Evolutionary conservation across 1,140 invertebrate genomes (phyloP).

Genomic region (Hylaeus anthracinus): DNA sequence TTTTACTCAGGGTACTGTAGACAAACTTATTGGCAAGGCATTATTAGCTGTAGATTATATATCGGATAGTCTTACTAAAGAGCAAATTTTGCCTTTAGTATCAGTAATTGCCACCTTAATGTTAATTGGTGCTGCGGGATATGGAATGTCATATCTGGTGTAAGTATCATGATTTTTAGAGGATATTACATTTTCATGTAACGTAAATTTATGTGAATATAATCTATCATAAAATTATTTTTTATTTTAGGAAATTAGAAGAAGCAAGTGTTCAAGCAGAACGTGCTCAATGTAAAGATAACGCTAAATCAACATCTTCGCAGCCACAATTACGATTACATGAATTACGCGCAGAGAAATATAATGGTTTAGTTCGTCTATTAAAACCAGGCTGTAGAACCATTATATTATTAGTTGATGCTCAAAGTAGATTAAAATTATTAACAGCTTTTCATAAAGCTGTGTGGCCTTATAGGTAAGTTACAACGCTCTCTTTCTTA

Average conservation of each 20-base stretch:
- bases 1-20: conserved; percentile 84
- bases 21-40: conserved; percentile 85
- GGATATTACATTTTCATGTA: not conserved
- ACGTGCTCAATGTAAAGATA: conserved; percentile 77
- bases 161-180: conserved; percentile 77
- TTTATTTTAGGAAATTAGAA: conserved; percentile 85
- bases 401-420: conserved; percentile 93
- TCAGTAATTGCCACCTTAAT: conserved; percentile 91
- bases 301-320: conserved; percentile 76
- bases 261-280: conserved; percentile 88
- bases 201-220: not conserved
- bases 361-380: conserved; percentile 95
- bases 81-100: conserved; percentile 90
- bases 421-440: conserved; percentile 91
- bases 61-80: conserved; percentile 88
- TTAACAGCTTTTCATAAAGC: conserved; percentile 95
- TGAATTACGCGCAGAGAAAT: conserved; percentile 96
- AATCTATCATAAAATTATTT: not conserved
- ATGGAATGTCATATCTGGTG: conserved; percentile 94
- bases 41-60: conserved; percentile 88
- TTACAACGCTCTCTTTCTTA: not conserved
- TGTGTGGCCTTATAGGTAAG: conserved; percentile 96
- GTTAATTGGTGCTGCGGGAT: conserved; percentile 91
- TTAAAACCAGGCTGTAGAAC: conserved; percentile 98
- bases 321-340: conserved; percentile 91